Conservation (phyloP, 2,797 vertebrate genomes). For the Potorous gilbertii region DNA sequence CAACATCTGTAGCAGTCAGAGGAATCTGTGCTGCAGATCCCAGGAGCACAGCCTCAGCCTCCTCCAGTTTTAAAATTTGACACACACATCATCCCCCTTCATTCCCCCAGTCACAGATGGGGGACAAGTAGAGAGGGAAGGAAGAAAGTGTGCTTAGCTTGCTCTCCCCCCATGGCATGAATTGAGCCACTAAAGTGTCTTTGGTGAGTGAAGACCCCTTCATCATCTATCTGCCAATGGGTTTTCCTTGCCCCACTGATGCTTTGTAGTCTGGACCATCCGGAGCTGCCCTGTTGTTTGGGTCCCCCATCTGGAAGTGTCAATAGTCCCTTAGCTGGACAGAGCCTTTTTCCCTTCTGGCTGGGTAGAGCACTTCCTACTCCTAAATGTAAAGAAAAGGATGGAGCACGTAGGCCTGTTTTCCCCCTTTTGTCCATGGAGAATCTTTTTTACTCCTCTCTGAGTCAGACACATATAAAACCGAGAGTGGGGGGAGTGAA, state of each 20-base stretch:
- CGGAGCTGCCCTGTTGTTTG: conserved; percentile 59
- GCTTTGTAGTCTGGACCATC: conserved; percentile 50
- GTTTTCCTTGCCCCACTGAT: conserved; percentile 16
- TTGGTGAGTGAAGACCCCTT: too few relatives aligned
- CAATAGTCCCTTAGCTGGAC: background rate
- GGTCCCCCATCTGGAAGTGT: conserved; percentile 69
- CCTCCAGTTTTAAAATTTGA: background rate
- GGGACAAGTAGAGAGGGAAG: background rate
- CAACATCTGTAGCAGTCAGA: background rate
- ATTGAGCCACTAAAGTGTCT: background rate
- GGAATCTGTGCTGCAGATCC: background rate
- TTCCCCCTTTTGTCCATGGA: background rate
- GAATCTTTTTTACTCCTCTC: conserved; percentile 70
- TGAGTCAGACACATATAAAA: conserved; percentile 11
- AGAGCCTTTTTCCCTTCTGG: background rate
- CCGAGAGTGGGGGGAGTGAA: background rate
- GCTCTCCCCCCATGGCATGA: background rate
- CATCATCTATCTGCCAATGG: too few relatives aligned
- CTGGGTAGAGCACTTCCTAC: conserved; percentile 27
- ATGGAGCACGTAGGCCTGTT: conserved; percentile 44
- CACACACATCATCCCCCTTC: background rate
- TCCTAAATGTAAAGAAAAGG: conserved; percentile 44
- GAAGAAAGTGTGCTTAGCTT: background rate
- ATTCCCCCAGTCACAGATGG: background rate
- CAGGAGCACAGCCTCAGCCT: background rate